phyloP scores from a whole-genome alignment of 2,113 vertebrate species.

The Callionymus lyra region DNA sequence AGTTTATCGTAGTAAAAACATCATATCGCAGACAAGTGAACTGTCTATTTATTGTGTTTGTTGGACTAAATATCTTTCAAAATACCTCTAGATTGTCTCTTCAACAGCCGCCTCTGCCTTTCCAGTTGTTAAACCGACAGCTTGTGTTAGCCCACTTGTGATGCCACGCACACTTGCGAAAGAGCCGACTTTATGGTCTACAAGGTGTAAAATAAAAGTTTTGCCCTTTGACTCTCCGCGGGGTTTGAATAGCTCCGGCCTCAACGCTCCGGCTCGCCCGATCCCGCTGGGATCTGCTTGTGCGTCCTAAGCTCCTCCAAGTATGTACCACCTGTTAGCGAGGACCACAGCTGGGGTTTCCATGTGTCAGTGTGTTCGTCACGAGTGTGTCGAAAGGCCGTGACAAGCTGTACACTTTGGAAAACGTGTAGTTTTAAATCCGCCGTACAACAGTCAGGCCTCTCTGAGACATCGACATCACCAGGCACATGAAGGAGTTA shows the following conservation, averaged over 20 bases:
- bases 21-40: no score
- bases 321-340: constrained; percentile 50
- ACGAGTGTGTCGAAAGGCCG: constrained; percentile 16
- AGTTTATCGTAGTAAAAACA: no score
- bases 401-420: constrained; percentile 19
- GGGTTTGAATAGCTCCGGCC: constrained; percentile 41
- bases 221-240: constrained; percentile 43
- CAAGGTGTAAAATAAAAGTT: constrained; percentile 40
- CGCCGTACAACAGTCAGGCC: constrained; percentile 5
- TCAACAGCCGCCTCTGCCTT: no score
- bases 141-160: constrained; percentile 33
- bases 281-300: constrained; percentile 45
- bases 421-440: constrained; percentile 25
- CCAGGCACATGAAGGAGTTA: constrained; percentile 60
- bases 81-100: no score
- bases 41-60: no score
- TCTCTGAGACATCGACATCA: constrained; percentile 22
- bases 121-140: no score
- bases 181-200: constrained; percentile 23
- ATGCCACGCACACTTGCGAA: constrained; percentile 9
- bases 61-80: no score
- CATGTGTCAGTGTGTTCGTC: constrained; percentile 10
- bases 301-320: constrained; percentile 45
- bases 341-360: constrained; percentile 23
- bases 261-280: constrained; percentile 38